A percentile compares a stretch with the other conserved stretches of the same genome.
These are phyloP conservation scores for Antitype chi DNA, from an alignment of 2,888 invertebrate genomes.

Conservation along the genomic window DNA sequence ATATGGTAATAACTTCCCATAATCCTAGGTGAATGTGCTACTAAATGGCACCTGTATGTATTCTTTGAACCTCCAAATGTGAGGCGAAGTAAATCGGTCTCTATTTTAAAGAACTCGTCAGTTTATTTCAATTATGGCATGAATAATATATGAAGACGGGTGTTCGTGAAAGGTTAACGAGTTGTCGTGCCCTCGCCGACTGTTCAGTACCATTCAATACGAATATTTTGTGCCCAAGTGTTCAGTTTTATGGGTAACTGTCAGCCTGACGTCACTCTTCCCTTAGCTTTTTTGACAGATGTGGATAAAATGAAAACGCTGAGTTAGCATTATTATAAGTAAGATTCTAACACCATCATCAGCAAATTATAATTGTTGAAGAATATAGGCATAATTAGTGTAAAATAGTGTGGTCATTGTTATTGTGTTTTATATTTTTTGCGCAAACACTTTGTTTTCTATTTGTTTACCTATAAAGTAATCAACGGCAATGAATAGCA, in stretches of 20 bases:
- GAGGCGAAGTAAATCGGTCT: constrained; percentile 45
- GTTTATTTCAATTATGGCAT: constrained; percentile 75
- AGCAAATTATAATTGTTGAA: neutral
- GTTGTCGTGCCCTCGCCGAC: constrained; percentile 73
- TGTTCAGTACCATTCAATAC: constrained; percentile 34
- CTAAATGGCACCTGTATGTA: constrained; percentile 69
- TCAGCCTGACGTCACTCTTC: constrained; percentile 4
- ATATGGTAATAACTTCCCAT: constrained; percentile 61
- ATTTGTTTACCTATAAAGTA: constrained; percentile 31
- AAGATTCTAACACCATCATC: neutral
- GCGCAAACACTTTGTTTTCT: constrained; percentile 22
- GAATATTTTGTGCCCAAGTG: constrained; percentile 26
- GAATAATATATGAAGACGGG: constrained; percentile 79
- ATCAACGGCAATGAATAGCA: constrained; percentile 4
- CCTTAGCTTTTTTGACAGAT: neutral
- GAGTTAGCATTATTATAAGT: neutral
- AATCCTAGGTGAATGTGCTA: constrained; percentile 64
- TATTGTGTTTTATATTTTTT: constrained; percentile 17
- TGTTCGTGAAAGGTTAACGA: constrained; percentile 87
- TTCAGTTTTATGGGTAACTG: constrained; percentile 1
- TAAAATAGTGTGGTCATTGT: constrained; percentile 4
- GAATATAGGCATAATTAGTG: neutral
- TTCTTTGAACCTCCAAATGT: constrained; percentile 47
- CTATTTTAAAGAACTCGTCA: constrained; percentile 69
- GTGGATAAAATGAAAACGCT: neutral